Conservation (phyloP, 1,140 invertebrate genomes). For the Mercenaria mercenaria region DNA sequence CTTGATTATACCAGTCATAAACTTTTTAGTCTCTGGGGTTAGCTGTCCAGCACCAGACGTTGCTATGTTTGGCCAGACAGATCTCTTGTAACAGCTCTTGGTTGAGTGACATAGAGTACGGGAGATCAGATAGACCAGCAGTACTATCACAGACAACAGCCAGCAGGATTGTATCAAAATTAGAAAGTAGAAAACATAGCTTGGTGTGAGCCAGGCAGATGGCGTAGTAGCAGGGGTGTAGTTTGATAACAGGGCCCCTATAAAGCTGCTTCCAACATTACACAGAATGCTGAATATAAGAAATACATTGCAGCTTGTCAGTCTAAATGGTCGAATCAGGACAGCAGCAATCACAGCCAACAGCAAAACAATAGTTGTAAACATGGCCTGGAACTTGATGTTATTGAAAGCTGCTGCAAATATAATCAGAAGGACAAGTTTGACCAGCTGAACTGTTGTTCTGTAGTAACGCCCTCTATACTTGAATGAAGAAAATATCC, state of each 20-base stretch:
- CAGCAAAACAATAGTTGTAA: conserved; percentile 72
- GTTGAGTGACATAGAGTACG: conserved; percentile 69
- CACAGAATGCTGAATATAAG: conserved; percentile 73
- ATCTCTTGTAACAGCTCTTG: conserved; percentile 66
- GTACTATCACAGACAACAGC: conserved; percentile 67
- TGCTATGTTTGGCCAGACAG: conserved; percentile 82
- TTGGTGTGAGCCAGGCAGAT: conserved; percentile 81
- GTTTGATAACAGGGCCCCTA: conserved; percentile 76
- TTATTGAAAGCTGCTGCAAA: conserved; percentile 76
- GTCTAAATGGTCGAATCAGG: conserved; percentile 78
- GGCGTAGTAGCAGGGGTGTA: conserved; percentile 73
- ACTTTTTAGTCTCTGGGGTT: conserved; percentile 80
- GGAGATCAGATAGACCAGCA: conserved; percentile 73
- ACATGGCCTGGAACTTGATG: conserved; percentile 74
- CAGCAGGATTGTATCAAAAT: conserved; percentile 71
- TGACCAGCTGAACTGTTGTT: conserved; percentile 74
- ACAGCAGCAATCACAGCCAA: conserved; percentile 69
- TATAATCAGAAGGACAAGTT: conserved; percentile 77
- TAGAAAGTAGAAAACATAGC: conserved; percentile 79
- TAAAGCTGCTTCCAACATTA: conserved; percentile 73
- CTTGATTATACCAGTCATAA: conserved; percentile 79
- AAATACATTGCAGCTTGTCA: conserved; percentile 79
- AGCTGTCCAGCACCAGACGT: conserved; percentile 75
- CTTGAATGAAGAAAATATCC: conserved; percentile 83
- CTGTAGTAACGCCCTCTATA: conserved; percentile 77